These are phyloP conservation scores for Periplaneta americana DNA, from an alignment of 1,140 invertebrate species.

Conservation along the genomic window DNA sequence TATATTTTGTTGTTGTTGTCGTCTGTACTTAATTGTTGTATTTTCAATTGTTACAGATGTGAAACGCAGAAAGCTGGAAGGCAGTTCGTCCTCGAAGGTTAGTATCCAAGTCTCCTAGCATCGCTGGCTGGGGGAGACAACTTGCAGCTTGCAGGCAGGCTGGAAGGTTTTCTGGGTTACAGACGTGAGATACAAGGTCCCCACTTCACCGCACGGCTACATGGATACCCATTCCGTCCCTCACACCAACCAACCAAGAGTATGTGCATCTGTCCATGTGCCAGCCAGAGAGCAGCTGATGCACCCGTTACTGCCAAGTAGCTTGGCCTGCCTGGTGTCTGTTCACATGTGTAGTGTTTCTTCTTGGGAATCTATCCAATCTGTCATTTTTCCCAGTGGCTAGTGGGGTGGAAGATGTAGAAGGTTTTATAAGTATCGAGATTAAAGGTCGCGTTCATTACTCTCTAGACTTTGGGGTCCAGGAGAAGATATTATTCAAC, in stretches of 20 bases:
- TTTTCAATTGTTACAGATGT: slow-evolving; percentile 48
- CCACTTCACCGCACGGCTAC: neutral
- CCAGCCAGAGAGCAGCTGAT: neutral
- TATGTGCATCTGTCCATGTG: neutral
- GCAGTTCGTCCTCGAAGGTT: slow-evolving; percentile 62
- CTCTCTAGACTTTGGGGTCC: neutral
- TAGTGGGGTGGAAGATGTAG: neutral
- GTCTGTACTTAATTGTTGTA: too few species aligned
- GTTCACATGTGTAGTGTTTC: neutral
- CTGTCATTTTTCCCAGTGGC: neutral
- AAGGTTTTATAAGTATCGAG: neutral
- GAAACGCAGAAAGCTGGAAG: slow-evolving; percentile 76
- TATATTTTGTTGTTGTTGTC: too few species aligned
- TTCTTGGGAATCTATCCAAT: neutral
- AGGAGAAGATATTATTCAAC: neutral
- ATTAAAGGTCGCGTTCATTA: neutral
- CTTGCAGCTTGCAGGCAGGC: neutral
- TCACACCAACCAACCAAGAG: neutral
- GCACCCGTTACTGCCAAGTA: neutral
- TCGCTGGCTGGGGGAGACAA: neutral
- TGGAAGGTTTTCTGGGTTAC: slow-evolving; percentile 16
- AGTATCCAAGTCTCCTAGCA: slow-evolving; percentile 42
- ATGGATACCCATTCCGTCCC: neutral
- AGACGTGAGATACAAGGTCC: slow-evolving; percentile 1
- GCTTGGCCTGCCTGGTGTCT: neutral